Conservation (phyloP, 2,888 invertebrate species). For the Cybosia mesomella region DNA sequence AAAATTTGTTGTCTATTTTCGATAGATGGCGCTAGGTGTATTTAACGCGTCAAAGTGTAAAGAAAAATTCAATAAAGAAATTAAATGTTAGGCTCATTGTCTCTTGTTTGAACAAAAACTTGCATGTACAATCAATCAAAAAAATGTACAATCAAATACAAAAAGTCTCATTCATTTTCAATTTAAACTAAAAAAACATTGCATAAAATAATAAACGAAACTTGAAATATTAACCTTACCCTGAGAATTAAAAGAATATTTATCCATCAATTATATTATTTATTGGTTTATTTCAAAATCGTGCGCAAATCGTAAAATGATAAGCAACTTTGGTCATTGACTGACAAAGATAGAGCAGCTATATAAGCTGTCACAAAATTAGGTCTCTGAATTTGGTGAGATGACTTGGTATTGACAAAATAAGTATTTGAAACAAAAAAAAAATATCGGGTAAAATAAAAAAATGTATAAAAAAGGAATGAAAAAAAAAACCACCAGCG, state of each 20-base stretch:
- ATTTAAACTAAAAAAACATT: background rate
- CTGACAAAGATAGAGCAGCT: background rate
- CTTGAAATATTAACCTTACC: background rate
- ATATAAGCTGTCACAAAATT: no score
- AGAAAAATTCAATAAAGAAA: background rate
- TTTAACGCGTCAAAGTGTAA: no score
- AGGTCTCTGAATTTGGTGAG: no score
- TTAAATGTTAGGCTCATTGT: background rate
- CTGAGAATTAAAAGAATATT: background rate
- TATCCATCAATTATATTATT: no score
- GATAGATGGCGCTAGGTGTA: background rate
- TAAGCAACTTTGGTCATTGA: background rate
- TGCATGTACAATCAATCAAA: background rate
- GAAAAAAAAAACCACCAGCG: no score
- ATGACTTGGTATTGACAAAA: no score
- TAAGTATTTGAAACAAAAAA: no score
- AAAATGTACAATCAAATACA: background rate
- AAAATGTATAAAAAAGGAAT: no score
- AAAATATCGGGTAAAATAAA: no score
- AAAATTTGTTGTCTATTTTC: background rate
- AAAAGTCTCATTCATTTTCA: background rate
- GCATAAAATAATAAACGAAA: background rate
- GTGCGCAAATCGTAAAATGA: background rate
- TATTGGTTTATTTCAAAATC: background rate
- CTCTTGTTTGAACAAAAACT: background rate